Evolutionary conservation across 2,113 vertebrate genomes (phyloP).

Genomic region (Miniopterus natalensis): DNA sequence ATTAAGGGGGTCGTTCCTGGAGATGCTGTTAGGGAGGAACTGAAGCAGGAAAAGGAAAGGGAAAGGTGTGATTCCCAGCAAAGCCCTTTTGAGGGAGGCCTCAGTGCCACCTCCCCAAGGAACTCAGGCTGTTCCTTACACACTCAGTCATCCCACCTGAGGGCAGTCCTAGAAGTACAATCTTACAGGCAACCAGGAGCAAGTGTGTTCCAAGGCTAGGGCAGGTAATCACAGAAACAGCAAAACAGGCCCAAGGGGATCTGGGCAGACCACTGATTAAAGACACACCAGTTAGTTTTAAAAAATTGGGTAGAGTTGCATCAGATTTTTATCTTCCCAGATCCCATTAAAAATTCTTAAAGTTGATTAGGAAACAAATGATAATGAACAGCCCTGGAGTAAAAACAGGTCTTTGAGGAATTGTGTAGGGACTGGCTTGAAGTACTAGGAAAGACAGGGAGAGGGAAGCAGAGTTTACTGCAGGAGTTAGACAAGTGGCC

Average conservation of each 20-base stretch:
- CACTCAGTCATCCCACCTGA: not conserved
- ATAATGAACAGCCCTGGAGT: not conserved
- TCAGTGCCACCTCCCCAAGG: not conserved
- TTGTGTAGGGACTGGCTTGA: not conserved
- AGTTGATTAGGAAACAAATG: not conserved
- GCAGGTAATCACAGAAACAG: not conserved
- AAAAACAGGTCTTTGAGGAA: not conserved
- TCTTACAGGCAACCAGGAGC: not conserved
- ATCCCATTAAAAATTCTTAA: not conserved
- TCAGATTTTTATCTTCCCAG: not conserved
- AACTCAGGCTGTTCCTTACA: too few species aligned
- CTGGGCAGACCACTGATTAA: not conserved
- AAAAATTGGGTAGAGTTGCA: not conserved
- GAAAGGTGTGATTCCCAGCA: not conserved
- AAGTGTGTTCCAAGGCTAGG: not conserved
- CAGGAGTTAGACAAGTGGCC: too few species aligned
- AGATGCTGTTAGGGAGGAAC: too few species aligned
- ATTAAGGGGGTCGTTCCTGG: not conserved
- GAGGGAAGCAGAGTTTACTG: not conserved
- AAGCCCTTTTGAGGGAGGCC: not conserved
- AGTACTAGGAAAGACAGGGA: not conserved
- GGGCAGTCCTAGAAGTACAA: not conserved
- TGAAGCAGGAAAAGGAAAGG: not conserved
- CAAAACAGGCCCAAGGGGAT: not conserved
- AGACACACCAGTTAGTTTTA: not conserved